Base-by-base conservation (phyloP, 2,888 invertebrate species). In the Sabatieria punctata region DNA sequence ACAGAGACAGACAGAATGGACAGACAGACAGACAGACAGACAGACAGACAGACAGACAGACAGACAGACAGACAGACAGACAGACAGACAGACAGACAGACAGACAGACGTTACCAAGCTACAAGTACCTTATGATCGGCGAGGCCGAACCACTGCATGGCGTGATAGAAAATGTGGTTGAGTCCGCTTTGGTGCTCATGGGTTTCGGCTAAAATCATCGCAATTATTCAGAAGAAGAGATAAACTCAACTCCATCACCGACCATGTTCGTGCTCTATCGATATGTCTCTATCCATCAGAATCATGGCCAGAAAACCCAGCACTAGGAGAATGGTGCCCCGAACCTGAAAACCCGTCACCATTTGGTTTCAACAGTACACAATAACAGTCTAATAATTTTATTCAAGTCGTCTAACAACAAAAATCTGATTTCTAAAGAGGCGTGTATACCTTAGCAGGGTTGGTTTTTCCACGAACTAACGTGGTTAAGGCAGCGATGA, bases 41-140 rank as follows among this genome's bases (percentile, higher is more conserved):
- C n/a, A n/a, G n/a, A n/a, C n/a, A n/a, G n/a, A n/a, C n/a, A n/a
- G n/a, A n/a, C n/a, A n/a, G n/a, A n/a, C n/a, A n/a, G n/a, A n/a
- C n/a, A n/a, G n/a, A n/a, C n/a, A n/a, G n/a, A n/a, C n/a, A n/a
- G n/a, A n/a, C n/a, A n/a, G n/a, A n/a, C n/a, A n/a, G n/a, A n/a
- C n/a, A n/a, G n/a, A n/a, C n/a, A n/a, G n/a, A n/a, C n/a, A n/a
- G n/a, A n/a, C n/a, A n/a, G n/a, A n/a, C n/a, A n/a, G n/a, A n/a
- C n/a, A n/a, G n/a, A n/a, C n/a, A n/a, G n/a, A n/a, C n/a, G n/a
- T n/a, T n/a, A n/a, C n/a, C n/a, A n/a, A n/a, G n/a, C n/a, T n/a
- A n/a, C n/a, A n/a, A n/a, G n/a, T 52, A 71, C 71, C 64, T 73
- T 73, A 56, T 74, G 74, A 56, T 74, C 74, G 8, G 72, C 70